Base-by-base conservation (phyloP, 2,797 vertebrate species). In the Enteromius treurensis region DNA sequence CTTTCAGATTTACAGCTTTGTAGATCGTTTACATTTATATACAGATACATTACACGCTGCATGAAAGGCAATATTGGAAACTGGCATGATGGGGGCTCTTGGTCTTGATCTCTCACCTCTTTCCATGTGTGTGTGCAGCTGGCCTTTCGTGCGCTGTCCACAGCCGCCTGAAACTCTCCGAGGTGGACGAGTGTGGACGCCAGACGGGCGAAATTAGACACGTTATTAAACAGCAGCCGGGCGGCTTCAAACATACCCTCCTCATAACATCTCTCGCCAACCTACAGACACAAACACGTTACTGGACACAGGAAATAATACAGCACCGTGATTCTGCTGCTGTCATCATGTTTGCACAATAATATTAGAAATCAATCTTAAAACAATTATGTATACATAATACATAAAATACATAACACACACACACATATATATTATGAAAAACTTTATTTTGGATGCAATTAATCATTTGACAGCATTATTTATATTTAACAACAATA, bases 51-150 rank as follows among this genome's bases (percentile, higher is more conserved):
- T 40, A 40, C 40, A 40, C 40, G 9, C 40, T 7, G 37, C 37
- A 37, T 37, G 37, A 37, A 37, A 6, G 37, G 37, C 37, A 40
- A 40, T 40, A 40, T 9, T 42, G 40, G 40, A 40, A 40, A 8
- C 37, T 40, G 37, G 0, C 40, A 2, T 9, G 40, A 40, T 8
- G 40, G 40, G 40, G 40, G 8, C 40, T 40, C 37, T 5, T n/a
- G 4, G 1, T 26, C 58, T 60, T 5, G 23, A 15, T 62, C 26
- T 29, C 82, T 90, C 88, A 97, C 96, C 96, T 98, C 96, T 87
- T 97, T 98, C 96, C 97, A 97, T 23, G 95, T 97, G 74, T 94
- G 93, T 1, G 96, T 97, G 91, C 96, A 97, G 83, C 96, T 97
- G 87, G 97, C 96, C 90, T 98, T 98, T 88, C 94, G 95, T n/a